phyloP scores from a whole-genome alignment of 2,888 invertebrate genomes.

The Podotricha telesiphe region DNA sequence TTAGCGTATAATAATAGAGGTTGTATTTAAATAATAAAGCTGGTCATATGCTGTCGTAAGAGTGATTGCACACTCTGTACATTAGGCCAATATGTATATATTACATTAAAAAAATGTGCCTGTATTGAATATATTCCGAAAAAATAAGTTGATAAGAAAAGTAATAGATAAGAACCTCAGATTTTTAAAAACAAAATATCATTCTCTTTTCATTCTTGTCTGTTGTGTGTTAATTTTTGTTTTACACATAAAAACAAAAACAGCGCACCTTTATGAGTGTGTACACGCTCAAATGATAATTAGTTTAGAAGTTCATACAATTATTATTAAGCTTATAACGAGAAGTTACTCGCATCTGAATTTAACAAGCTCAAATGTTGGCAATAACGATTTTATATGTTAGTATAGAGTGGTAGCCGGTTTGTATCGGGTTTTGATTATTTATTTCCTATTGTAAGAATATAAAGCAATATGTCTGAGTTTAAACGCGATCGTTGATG shows the following conservation, averaged over 20 bases:
- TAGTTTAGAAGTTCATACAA: constrained; percentile 11
- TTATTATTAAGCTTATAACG: constrained; percentile 14
- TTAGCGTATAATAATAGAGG: background rate
- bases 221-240: background rate
- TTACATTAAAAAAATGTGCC: too few species aligned
- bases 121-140: too few species aligned
- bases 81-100: too few species aligned
- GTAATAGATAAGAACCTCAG: too few species aligned
- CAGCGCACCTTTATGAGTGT: background rate
- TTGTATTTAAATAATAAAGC: constrained; percentile 1
- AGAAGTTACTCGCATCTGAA: background rate
- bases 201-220: too few species aligned
- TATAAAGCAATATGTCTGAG: too few species aligned
- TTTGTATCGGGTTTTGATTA: too few species aligned
- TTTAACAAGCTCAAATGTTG: background rate
- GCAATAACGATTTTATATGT: background rate
- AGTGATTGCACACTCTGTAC: background rate
- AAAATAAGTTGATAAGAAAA: too few species aligned
- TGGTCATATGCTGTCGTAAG: background rate
- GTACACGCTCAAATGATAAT: constrained; percentile 1
- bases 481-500: too few species aligned
- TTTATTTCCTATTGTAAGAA: too few species aligned
- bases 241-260: background rate
- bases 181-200: too few species aligned
- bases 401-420: background rate